Conservation (phyloP, 2,888 invertebrate genomes). For the Chaetogeoica ovagalla region DNA sequence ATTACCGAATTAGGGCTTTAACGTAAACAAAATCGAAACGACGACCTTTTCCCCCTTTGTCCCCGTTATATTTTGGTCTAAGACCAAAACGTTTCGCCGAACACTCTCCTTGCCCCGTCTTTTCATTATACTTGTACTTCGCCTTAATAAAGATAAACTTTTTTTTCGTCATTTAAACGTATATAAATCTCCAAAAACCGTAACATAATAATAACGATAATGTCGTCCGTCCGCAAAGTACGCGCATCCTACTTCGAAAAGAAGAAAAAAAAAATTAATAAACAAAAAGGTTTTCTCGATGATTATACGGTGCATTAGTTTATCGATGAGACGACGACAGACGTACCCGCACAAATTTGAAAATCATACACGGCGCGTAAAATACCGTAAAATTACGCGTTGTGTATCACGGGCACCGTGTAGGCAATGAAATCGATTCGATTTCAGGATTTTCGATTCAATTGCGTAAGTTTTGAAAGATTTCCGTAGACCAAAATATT, state of each 20-base stretch:
- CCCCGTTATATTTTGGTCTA: background rate
- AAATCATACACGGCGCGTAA: too few relatives aligned
- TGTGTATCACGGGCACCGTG: too few relatives aligned
- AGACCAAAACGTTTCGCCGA: background rate
- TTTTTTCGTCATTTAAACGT: conserved; percentile 12
- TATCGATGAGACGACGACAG: too few relatives aligned
- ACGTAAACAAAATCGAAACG: conserved; percentile 9
- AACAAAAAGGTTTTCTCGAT: conserved; percentile 1
- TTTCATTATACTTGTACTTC: conserved; percentile 7
- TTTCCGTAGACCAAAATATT: too few relatives aligned
- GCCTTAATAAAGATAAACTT: conserved; percentile 11
- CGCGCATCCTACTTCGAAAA: background rate
- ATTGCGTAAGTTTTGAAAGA: too few relatives aligned
- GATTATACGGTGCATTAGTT: too few relatives aligned
- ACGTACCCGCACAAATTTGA: too few relatives aligned
- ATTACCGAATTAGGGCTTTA: conserved; percentile 13
- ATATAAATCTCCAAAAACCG: background rate
- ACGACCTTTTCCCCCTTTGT: background rate
- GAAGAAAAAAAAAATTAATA: conserved; percentile 11
- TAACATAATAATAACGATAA: conserved; percentile 1
- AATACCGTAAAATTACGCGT: too few relatives aligned
- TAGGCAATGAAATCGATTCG: too few relatives aligned
- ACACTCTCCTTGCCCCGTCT: background rate
- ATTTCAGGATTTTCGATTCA: too few relatives aligned
- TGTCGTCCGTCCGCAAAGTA: background rate